phyloP scores from a whole-genome alignment of 2,888 invertebrate genomes.

The Esperia sulphurella region DNA sequence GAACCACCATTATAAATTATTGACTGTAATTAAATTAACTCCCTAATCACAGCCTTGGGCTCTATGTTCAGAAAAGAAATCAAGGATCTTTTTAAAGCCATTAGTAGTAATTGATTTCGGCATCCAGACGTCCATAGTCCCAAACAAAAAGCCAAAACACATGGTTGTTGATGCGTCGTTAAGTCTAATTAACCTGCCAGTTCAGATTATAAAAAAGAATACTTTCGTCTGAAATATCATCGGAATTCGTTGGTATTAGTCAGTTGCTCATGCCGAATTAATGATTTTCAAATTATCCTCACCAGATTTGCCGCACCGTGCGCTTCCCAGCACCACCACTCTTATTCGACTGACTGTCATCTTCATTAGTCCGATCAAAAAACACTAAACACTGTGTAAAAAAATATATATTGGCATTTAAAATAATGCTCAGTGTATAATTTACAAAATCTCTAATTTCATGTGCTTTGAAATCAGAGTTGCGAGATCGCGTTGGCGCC shows the following conservation, averaged over 20 bases:
- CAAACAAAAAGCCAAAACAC: constrained; percentile 32
- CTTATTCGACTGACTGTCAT: constrained; percentile 88
- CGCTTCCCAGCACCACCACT: constrained; percentile 87
- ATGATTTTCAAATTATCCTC: constrained; percentile 49
- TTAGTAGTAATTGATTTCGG: constrained; percentile 68
- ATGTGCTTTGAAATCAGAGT: constrained; percentile 11
- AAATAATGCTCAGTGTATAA: constrained; percentile 25
- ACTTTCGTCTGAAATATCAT: constrained; percentile 22
- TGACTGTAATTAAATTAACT: constrained; percentile 56
- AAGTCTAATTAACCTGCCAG: constrained; percentile 31
- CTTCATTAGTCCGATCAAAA: constrained; percentile 73
- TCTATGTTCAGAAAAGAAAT: constrained; percentile 47
- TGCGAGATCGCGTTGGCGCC: constrained; percentile 52
- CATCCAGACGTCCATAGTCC: constrained; percentile 28
- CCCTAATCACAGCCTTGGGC: constrained; percentile 46
- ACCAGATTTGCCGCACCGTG: constrained; percentile 88
- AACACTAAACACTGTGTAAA: constrained; percentile 39
- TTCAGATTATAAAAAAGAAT: constrained; percentile 19
- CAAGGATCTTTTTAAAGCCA: constrained; percentile 46
- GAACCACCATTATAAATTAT: background rate
- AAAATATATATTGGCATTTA: constrained; percentile 28
- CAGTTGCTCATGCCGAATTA: constrained; percentile 30
- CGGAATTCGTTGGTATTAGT: constrained; percentile 28
- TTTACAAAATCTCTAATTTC: constrained; percentile 14
- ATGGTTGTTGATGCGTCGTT: constrained; percentile 37